A percentile compares a stretch with the other conserved stretches of the same genome.
These are phyloP conservation scores for Sander lucioperca DNA, from an alignment of 2,113 vertebrate species.

Conservation along the genomic window DNA sequence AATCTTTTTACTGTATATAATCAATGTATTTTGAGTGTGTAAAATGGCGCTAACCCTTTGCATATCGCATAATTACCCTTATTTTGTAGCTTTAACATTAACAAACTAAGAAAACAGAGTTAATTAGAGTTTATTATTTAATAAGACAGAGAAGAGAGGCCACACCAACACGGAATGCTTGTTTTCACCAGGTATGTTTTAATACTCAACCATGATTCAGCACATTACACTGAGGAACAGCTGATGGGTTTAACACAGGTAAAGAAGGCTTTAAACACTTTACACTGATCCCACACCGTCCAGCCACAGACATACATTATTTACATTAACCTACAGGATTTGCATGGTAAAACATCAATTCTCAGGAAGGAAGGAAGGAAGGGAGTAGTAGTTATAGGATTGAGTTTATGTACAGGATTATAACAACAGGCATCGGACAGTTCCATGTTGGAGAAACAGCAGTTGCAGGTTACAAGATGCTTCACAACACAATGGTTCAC, in stretches of 20 bases:
- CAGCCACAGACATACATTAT: constrained; percentile 42
- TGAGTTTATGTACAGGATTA: constrained; percentile 63
- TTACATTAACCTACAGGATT: constrained; percentile 60
- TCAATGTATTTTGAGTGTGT: not conserved
- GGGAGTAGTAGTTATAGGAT: not conserved
- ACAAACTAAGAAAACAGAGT: not conserved
- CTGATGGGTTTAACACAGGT: constrained; percentile 45
- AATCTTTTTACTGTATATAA: constrained; percentile 9
- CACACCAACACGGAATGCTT: constrained; percentile 15
- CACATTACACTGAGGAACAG: constrained; percentile 68
- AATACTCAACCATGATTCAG: constrained; percentile 76
- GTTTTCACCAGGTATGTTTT: constrained; percentile 64
- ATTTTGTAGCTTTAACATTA: not conserved
- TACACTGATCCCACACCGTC: not conserved
- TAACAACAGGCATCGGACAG: constrained; percentile 46
- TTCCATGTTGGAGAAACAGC: constrained; percentile 28
- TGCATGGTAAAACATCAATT: constrained; percentile 40
- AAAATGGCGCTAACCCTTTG: not conserved
- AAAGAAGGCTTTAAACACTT: constrained; percentile 24
- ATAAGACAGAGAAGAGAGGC: constrained; percentile 26
- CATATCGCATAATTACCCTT: not conserved
- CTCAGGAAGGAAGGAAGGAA: constrained; percentile 1
- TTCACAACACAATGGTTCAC: constrained; percentile 76
- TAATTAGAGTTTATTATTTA: not conserved
- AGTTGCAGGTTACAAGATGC: constrained; percentile 70